phyloP scores from a whole-genome alignment of 2,888 invertebrate genomes.

The Ectemnius cavifrons region DNA sequence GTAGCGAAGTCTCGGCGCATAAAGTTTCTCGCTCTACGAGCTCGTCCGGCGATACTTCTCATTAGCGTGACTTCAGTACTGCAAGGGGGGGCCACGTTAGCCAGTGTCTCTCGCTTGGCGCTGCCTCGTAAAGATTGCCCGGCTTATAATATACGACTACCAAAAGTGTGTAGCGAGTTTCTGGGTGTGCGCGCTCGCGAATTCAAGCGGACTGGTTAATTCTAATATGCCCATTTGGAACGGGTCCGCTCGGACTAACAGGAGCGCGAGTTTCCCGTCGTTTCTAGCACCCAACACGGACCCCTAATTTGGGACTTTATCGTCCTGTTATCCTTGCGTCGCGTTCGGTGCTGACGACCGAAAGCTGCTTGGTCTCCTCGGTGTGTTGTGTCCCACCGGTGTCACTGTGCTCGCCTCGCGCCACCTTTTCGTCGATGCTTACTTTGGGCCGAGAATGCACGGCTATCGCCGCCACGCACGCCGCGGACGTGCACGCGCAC shows the following conservation, averaged over 20 bases:
- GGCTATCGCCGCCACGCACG: slow-evolving; percentile 30
- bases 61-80: not conserved
- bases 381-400: slow-evolving; percentile 19
- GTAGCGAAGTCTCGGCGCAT: slow-evolving; percentile 2
- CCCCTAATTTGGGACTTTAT: slow-evolving; percentile 65
- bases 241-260: slow-evolving; percentile 1
- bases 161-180: too few relatives aligned
- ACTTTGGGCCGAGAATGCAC: slow-evolving; percentile 36
- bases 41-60: slow-evolving; percentile 1
- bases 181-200: not conserved
- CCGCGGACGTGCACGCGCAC: slow-evolving; percentile 14
- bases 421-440: slow-evolving; percentile 37
- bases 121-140: slow-evolving; percentile 2
- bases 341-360: slow-evolving; percentile 50
- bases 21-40: not conserved
- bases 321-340: slow-evolving; percentile 65
- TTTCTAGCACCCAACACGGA: slow-evolving; percentile 28
- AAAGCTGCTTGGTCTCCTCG: slow-evolving; percentile 26
- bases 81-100: not conserved
- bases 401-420: slow-evolving; percentile 44
- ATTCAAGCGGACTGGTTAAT: slow-evolving; percentile 22
- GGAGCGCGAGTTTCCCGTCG: slow-evolving; percentile 8
- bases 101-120: too few relatives aligned
- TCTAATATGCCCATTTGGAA: slow-evolving; percentile 30
- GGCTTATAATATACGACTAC: slow-evolving; percentile 7